phyloP scores from a whole-genome alignment of 1,140 invertebrate genomes.

The Trachelipus rathkii region DNA sequence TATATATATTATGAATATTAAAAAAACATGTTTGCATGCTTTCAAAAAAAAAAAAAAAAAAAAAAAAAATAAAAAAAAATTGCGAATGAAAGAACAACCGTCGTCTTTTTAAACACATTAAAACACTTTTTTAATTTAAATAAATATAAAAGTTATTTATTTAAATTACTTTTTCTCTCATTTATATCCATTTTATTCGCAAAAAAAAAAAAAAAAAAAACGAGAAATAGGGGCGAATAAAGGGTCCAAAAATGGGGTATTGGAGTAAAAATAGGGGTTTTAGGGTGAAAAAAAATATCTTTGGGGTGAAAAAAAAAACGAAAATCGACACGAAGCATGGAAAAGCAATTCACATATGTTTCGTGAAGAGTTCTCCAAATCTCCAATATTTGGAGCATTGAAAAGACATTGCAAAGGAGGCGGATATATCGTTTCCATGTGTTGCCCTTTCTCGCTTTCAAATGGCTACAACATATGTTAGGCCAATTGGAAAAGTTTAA shows the following conservation, averaged over 20 bases:
- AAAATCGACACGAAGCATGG: neutral
- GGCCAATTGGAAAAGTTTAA: constrained; percentile 45
- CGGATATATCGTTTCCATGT: constrained; percentile 43
- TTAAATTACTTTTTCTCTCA: neutral
- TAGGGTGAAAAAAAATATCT: no score
- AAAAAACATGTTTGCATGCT: no score
- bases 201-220: neutral
- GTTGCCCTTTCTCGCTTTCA: constrained; percentile 38
- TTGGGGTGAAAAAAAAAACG: neutral
- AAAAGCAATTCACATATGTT: constrained; percentile 10
- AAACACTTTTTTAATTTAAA: no score
- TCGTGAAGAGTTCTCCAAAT: neutral
- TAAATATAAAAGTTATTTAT: no score
- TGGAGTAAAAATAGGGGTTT: no score
- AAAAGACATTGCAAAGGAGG: constrained; percentile 36
- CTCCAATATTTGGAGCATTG: constrained; percentile 41
- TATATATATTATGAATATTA: no score
- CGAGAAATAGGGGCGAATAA: no score
- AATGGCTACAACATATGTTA: constrained; percentile 44
- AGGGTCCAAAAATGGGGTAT: no score
- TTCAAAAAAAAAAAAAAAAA: constrained; percentile 9
- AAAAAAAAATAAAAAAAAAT: neutral
- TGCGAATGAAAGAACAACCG: no score
- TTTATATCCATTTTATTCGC: neutral
- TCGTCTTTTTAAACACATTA: no score